Evolutionary conservation across 2,113 vertebrate genomes (phyloP).

Genomic region (Ciconia stormi): DNA sequence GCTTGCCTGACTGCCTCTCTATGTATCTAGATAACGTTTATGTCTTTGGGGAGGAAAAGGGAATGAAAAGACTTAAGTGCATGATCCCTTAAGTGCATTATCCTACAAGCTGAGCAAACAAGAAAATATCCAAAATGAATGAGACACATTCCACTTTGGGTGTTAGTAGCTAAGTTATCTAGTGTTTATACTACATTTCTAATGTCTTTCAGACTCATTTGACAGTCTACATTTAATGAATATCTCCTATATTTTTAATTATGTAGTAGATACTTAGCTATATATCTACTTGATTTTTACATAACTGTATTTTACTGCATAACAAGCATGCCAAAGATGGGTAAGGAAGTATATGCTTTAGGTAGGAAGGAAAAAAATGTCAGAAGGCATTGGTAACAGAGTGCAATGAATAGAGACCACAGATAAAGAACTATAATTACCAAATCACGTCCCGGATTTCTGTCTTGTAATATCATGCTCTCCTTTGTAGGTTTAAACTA

Average conservation of each 20-base stretch:
- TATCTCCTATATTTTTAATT: not conserved
- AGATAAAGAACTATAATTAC: not conserved
- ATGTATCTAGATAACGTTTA: not conserved
- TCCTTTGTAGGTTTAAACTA: constrained; percentile 91
- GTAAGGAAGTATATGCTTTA: not conserved
- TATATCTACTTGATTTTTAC: not conserved
- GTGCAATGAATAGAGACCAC: not conserved
- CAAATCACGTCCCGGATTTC: not conserved
- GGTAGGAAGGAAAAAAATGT: not conserved
- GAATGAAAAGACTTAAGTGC: not conserved
- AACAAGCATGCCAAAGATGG: not conserved
- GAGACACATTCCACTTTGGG: not conserved
- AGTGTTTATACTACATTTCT: not conserved
- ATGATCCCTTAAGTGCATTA: not conserved
- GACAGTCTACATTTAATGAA: not conserved
- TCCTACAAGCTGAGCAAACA: not conserved
- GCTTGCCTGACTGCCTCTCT: not conserved
- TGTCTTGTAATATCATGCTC: not conserved
- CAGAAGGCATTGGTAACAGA: not conserved
- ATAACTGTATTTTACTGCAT: not conserved
- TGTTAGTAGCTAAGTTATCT: not conserved
- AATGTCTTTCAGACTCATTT: not conserved
- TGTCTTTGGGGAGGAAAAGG: not conserved
- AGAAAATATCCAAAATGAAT: not conserved
- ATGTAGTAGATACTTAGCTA: not conserved